Conservation (phyloP, 2,888 invertebrate species). For the Caenorhabditis japonica region DNA sequence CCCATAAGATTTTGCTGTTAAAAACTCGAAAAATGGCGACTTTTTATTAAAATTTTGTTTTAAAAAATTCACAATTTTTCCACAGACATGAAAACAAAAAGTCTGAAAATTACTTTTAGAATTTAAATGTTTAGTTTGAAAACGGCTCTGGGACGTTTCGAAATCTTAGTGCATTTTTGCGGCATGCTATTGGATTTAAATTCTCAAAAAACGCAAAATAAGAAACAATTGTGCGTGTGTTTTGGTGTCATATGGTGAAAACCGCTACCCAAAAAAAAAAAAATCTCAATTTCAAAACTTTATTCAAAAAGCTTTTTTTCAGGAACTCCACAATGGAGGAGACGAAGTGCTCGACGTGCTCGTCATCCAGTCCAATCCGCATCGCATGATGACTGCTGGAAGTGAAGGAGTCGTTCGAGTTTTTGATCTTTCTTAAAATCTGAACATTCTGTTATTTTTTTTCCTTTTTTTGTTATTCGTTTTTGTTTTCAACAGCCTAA, state of each 20-base stretch:
- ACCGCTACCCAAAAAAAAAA: not conserved
- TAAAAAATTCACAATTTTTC: too few species aligned
- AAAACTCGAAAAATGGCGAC: too few species aligned
- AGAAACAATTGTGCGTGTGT: too few species aligned
- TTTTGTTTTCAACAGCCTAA: not conserved
- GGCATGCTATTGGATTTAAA: too few species aligned
- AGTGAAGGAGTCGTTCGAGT: slow-evolving; percentile 67
- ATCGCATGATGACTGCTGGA: slow-evolving; percentile 66
- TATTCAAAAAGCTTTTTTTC: too few species aligned
- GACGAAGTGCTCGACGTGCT: slow-evolving; percentile 69
- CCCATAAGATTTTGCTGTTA: too few species aligned
- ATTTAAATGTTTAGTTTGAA: too few species aligned
- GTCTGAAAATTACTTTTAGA: not conserved
- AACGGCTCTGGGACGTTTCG: too few species aligned
- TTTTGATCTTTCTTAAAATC: slow-evolving; percentile 64
- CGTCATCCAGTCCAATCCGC: slow-evolving; percentile 58
- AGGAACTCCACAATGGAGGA: slow-evolving; percentile 68
- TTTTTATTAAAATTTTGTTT: too few species aligned
- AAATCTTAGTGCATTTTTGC: too few species aligned
- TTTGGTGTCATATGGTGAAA: too few species aligned
- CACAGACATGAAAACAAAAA: not conserved
- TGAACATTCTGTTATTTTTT: slow-evolving; percentile 12
- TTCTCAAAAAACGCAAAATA: too few species aligned
- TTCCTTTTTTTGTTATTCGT: not conserved
- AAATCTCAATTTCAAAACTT: slow-evolving; percentile 1